Percentiles rank a stretch among this genome's conserved stretches.
phyloP scores from a whole-genome alignment of 2,888 invertebrate genomes.

The Tupiocoris notatus region DNA sequence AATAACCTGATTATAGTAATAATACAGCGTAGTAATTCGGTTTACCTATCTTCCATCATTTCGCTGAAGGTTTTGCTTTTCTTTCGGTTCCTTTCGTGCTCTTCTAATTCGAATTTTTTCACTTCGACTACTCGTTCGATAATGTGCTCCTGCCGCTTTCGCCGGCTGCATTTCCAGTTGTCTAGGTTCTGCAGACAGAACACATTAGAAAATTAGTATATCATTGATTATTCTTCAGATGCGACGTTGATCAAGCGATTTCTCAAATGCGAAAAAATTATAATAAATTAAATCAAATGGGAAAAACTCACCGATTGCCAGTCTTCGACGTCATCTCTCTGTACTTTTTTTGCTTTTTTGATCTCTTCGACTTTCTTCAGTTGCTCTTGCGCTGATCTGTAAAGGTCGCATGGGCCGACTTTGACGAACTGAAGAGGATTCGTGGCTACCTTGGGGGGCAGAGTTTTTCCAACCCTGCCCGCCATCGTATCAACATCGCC shows the following conservation, averaged over 20 bases:
- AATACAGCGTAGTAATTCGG: not conserved
- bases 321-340: constrained; percentile 81
- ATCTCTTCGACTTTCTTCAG: constrained; percentile 80
- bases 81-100: constrained; percentile 67
- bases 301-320: constrained; percentile 87
- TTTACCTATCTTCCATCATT: constrained; percentile 84
- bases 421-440: constrained; percentile 88
- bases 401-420: constrained; percentile 83
- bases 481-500: constrained; percentile 38
- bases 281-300: constrained; percentile 2
- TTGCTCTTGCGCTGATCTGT: constrained; percentile 81
- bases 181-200: constrained; percentile 75
- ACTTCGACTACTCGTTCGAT: constrained; percentile 87
- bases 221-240: no score
- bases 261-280: no score
- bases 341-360: constrained; percentile 75
- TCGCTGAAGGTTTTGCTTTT: constrained; percentile 92
- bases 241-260: no score
- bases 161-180: constrained; percentile 89
- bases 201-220: constrained; percentile 32
- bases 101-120: constrained; percentile 79
- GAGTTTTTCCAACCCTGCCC: constrained; percentile 65
- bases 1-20: no score
- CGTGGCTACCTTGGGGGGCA: constrained; percentile 77
- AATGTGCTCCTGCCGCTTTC: constrained; percentile 88